Evolutionary conservation across 2,113 vertebrate genomes (phyloP).

Genomic region (Lepus europaeus): DNA sequence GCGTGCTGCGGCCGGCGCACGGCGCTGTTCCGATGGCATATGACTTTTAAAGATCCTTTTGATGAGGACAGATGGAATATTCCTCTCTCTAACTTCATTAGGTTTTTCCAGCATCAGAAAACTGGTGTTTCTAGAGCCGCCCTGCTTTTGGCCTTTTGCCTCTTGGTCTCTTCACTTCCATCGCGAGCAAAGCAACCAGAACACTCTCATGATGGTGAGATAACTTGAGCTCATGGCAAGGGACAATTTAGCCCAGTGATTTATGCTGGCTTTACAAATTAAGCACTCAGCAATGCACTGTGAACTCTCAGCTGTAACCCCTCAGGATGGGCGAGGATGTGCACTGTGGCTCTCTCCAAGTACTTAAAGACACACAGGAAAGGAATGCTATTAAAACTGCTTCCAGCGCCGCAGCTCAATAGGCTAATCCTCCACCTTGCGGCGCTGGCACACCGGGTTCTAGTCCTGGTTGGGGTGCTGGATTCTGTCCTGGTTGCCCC

Average conservation of each 20-base stretch:
- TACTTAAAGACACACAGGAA: neutral
- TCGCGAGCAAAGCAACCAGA: neutral
- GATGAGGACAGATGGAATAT: neutral
- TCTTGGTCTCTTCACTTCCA: constrained; percentile 48
- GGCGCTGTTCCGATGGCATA: too few species aligned
- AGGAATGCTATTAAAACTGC: neutral
- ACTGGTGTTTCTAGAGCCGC: constrained; percentile 26
- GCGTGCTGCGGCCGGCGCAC: too few species aligned
- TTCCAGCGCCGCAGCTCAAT: too few species aligned
- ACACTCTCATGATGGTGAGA: neutral
- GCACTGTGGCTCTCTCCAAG: neutral
- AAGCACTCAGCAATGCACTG: neutral
- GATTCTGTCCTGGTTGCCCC: too few species aligned
- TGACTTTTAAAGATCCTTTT: constrained; percentile 36
- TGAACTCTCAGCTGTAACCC: neutral
- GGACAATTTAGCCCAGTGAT: constrained; percentile 48
- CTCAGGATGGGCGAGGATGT: neutral
- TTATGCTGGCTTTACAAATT: constrained; percentile 58
- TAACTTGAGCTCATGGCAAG: constrained; percentile 16
- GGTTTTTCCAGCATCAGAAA: constrained; percentile 41
- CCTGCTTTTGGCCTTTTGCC: constrained; percentile 40
- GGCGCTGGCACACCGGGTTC: too few species aligned
- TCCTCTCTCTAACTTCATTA: constrained; percentile 24
- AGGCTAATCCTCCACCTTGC: too few species aligned
- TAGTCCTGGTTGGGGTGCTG: too few species aligned